Evolutionary conservation across 2,113 vertebrate species (phyloP), one percentile per base, ranked within the genome.

Genomic region (Ibidorhyncha struthersii): DNA sequence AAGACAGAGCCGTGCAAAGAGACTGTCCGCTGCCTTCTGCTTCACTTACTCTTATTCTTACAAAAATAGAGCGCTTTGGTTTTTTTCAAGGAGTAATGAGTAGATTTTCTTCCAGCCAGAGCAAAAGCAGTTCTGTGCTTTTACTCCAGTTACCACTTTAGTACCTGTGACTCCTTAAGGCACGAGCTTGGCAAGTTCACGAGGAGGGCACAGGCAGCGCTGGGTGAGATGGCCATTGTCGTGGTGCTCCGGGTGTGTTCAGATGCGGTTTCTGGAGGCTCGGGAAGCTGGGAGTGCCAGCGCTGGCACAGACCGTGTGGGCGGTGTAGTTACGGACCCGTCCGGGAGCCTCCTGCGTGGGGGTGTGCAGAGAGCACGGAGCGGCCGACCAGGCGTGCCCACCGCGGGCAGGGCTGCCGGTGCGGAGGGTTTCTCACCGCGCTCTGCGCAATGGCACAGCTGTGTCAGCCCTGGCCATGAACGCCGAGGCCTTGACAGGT

Each of bases 171-270:
- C 41, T 19, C 86, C 50, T 47, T 43, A 3, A 29, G 38, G 50
- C 58, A 2, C 0, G 5, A 45, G 34, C 30, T n/a, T 59, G 82
- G 63, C 19, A 43, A 38, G 65, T 18, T 71, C 36, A 16, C 0
- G 1, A 45, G 82, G 30, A 38, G n/a, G 71, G 3, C 7, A 14
- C 8, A 20, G 53, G 70, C 63, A n/a, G 52, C 3, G 3, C 58
- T 0, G 5, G 38, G 38, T 12, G 72, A 27, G 29, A 8, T 1
- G 10, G 29, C 32, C 6, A 0, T 4, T 4, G 1, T 1, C 11
- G 25, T 27, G 79, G 38, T 23, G 85, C 6, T 41, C 47, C 3
- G 5, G 49, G 1, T 22, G 4, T 50, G 18, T 26, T 30, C 43
- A 20, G 5, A n/a, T 34, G 23, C 22, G 30, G 11, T 56, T 58